phyloP scores from a whole-genome alignment of 2,888 invertebrate genomes.

The Desoria tigrina region DNA sequence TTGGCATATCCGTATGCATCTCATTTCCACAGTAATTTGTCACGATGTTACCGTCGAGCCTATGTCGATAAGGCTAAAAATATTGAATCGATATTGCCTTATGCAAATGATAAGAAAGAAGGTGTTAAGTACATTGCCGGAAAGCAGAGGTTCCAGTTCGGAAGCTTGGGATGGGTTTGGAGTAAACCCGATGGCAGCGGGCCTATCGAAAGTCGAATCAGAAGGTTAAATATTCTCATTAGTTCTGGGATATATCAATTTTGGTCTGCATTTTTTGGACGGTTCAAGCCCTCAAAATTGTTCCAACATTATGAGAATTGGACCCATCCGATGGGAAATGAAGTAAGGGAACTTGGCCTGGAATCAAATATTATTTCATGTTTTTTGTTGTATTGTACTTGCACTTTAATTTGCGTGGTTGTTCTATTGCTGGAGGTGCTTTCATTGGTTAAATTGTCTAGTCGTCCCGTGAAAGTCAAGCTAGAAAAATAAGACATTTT shows the following conservation, averaged over 20 bases:
- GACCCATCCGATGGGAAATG: too few species aligned
- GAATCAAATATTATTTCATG: too few species aligned
- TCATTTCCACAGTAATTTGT: background rate
- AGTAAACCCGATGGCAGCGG: too few species aligned
- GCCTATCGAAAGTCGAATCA: background rate
- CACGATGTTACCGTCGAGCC: background rate
- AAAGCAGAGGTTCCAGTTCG: background rate
- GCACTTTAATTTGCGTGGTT: too few species aligned
- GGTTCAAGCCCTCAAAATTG: too few species aligned
- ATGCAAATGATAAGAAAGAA: background rate
- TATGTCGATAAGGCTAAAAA: background rate
- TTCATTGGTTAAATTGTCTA: too few species aligned
- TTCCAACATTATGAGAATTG: too few species aligned
- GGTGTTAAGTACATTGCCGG: background rate
- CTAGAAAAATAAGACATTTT: too few species aligned
- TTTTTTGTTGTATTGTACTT: too few species aligned
- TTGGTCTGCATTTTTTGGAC: background rate
- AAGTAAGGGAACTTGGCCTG: too few species aligned
- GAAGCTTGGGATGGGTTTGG: background rate
- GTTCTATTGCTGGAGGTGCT: too few species aligned
- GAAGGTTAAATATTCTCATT: background rate
- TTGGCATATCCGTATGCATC: background rate
- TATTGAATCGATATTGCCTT: slow-evolving; percentile 1
- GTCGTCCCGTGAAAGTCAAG: too few species aligned
- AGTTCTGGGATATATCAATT: slow-evolving; percentile 1